Percentiles rank a stretch among this genome's conserved stretches.
Conservation (phyloP, 2,113 vertebrate species). For the Oreochromis aureus region DNA sequence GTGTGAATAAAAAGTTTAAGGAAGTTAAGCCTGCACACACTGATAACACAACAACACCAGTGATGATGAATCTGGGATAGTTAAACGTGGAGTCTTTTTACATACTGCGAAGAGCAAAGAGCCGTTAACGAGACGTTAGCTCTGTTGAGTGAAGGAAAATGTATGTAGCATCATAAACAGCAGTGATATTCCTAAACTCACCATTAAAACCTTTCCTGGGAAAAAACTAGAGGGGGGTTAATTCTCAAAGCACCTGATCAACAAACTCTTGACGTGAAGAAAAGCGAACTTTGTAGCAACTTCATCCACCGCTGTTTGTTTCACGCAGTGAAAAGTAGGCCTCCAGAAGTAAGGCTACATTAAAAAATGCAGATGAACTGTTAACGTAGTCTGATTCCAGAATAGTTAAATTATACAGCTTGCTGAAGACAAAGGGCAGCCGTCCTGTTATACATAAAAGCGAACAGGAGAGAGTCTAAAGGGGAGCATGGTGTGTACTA, state of each 20-base stretch:
- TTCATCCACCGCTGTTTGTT: neutral
- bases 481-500: neutral
- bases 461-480: neutral
- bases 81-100: neutral
- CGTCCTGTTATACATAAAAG: neutral
- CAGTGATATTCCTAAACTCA: neutral
- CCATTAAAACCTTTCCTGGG: neutral
- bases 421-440: neutral
- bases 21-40: neutral
- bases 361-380: neutral
- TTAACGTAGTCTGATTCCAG: neutral
- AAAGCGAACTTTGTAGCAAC: neutral
- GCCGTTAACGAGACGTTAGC: neutral
- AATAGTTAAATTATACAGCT: neutral
- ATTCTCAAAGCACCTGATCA: neutral
- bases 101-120: neutral
- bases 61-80: neutral
- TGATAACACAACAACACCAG: neutral
- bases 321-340: neutral
- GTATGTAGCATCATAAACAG: neutral
- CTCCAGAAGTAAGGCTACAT: neutral
- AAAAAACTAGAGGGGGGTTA: neutral
- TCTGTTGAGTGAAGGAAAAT: neutral
- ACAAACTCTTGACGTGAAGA: neutral
- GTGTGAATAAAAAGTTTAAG: neutral